Evolutionary conservation across 2,797 vertebrate genomes (phyloP).

Genomic region (Paratrypauchen microcephalus): DNA sequence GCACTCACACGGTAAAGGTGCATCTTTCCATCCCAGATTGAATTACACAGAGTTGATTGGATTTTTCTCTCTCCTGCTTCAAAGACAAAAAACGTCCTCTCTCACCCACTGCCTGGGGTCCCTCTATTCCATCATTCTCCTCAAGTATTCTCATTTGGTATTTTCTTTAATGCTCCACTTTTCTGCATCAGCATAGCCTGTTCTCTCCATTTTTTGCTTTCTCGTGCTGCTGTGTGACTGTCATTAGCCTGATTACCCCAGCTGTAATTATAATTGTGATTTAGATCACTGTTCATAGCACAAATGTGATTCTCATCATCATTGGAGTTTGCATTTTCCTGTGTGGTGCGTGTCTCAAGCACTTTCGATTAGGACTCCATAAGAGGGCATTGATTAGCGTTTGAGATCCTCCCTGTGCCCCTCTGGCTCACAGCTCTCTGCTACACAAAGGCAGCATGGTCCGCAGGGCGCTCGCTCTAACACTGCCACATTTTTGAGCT

Average conservation of each 20-base stretch:
- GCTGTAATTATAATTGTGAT: constrained; percentile 66
- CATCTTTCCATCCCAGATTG: constrained; percentile 66
- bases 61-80: constrained; percentile 66
- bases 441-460: constrained; percentile 69
- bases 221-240: constrained; percentile 51
- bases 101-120: constrained; percentile 26
- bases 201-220: constrained; percentile 23
- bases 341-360: constrained; percentile 26
- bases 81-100: constrained; percentile 59
- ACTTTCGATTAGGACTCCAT: constrained; percentile 48
- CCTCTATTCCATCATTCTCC: constrained; percentile 28
- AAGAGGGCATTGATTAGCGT: constrained; percentile 68
- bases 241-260: constrained; percentile 59
- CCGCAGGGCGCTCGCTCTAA: constrained; percentile 45
- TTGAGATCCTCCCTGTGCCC: constrained; percentile 50
- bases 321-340: constrained; percentile 21
- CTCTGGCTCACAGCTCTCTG: constrained; percentile 37
- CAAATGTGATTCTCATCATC: constrained; percentile 65
- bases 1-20: constrained; percentile 38
- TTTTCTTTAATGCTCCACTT: constrained; percentile 24
- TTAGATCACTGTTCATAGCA: constrained; percentile 43
- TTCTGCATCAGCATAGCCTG: constrained; percentile 32
- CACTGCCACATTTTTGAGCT: constrained; percentile 76
- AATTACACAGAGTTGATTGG: constrained; percentile 72
- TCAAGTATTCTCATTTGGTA: constrained; percentile 23